Evolutionary conservation across 2,113 vertebrate species (phyloP), one percentile per base, ranked within the genome.

Genomic region (Vanacampus margaritifer): DNA sequence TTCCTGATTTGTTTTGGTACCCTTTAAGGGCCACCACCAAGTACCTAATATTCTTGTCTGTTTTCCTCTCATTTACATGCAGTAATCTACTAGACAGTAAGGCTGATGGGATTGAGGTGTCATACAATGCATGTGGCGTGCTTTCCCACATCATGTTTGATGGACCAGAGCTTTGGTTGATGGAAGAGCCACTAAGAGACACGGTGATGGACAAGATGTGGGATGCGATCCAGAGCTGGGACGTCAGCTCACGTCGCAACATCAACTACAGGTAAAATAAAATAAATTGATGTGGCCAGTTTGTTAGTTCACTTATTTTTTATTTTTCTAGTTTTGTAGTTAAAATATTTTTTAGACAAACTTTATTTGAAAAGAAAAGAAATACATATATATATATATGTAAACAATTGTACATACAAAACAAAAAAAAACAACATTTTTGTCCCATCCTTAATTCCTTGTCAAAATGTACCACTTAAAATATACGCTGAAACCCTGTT

Each of bases 91-190:
- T 98, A 84, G 95, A 96, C 85, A 99, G 97, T 73, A 97, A 98
- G 84, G 96, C 97, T 0, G 97, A 99, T 0, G 97, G 97, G 35
- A 99, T 99, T 5, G 97, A 99, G 83, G 97, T 99, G 4, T 99
- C 97, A 0, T 99, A 99, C 74, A 99, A 98, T 0, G 97, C 97
- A 3, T 99, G 97, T 0, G 97, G 97, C 0, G 97, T 98, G 39
- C 94, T 99, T 12, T 98, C 97, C 7, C 97, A 99, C 89, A 96
- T 99, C 86, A 96, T 99, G 95, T 98, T 96, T 1, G 97, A 99
- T 3, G 97, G 97, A 6, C 93, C 94, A 0, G 93, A 95, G 32
- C 94, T 91, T 48, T 99, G 97, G 97, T 85, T 82, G 0, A 95
- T 98, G 88, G 91, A 92, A 5, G 94, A 96, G 24, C 96, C 97